Evolutionary conservation across 2,113 vertebrate species (phyloP), one percentile per base, ranked within the genome.

Genomic region (Pterophyllum scalare): DNA sequence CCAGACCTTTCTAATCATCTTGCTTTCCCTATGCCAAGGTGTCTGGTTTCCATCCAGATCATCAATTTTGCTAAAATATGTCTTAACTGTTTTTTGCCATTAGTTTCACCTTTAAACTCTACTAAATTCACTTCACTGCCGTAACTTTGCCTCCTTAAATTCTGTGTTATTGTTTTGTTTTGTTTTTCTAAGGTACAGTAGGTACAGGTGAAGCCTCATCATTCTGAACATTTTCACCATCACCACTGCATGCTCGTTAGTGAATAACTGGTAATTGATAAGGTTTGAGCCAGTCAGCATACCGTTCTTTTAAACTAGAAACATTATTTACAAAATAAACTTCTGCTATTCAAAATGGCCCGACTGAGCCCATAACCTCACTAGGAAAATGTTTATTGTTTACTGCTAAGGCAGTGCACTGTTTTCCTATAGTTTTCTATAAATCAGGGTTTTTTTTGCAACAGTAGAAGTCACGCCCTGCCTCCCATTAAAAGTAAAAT

Each of bases 21-120:
- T 56, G 20, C 52, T 59, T 59, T 80, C 8, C 59, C 46, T 60
- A 33, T 64, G 76, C 79, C 79, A 91, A 46, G 38, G 65, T 65
- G 1, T 19, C 79, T 90, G 77, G 62, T 81, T 87, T 85, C 75
- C n/a, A 10, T 82, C 54, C 64, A 82, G 38, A 7, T 35, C 59
- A 46, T 33, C 58, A 19, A 75, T 57, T 83, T 62, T 59, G 8
- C 72, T 65, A 1, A 60, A 19, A 49, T 59, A 52, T 67, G 62
- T 62, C 72, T 86, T 2, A 1, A 5, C 28, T 12, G 4, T 11
- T 19, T 33, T 61, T 10, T 33, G 14, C 46, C 15, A 64, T n/a
- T 67, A 14, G 22, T 61, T 61, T 46, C 3, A 11, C 10, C 19
- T 67, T 13, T n/a, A 75, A 26, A 35, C 14, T 33, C 9, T 49